Conservation (phyloP, 2,113 vertebrate species). For the Macaca fascicularis region DNA sequence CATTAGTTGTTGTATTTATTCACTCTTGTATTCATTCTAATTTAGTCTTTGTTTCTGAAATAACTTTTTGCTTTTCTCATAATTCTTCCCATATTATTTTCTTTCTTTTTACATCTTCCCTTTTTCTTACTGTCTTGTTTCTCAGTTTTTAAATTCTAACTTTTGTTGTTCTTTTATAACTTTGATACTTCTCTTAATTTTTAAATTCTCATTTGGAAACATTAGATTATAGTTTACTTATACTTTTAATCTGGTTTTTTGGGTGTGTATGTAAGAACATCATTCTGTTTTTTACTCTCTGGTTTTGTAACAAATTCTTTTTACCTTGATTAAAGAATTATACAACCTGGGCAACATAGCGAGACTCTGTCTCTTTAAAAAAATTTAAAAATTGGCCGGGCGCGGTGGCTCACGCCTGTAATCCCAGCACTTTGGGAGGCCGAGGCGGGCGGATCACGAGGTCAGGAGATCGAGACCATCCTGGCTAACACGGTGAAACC, state of each 20-base stretch:
- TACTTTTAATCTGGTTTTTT: background rate
- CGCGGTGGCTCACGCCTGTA: too few relatives aligned
- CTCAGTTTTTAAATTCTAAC: background rate
- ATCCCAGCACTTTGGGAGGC: too few relatives aligned
- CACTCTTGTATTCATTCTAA: background rate
- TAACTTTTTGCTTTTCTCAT: background rate
- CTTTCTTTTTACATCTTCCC: background rate
- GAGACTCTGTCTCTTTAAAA: too few relatives aligned
- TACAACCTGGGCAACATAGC: too few relatives aligned
- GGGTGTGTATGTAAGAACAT: background rate
- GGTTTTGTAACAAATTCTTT: background rate
- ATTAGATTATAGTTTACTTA: background rate
- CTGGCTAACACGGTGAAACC: too few relatives aligned
- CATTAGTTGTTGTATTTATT: background rate
- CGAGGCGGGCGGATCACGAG: too few relatives aligned
- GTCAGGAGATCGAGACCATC: too few relatives aligned
- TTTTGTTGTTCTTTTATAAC: background rate
- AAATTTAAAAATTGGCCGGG: too few relatives aligned
- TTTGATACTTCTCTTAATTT: background rate
- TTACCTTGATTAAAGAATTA: background rate
- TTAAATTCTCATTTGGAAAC: background rate
- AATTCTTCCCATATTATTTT: background rate
- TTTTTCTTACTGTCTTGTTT: background rate
- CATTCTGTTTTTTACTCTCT: background rate
- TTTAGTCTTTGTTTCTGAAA: background rate